phyloP scores from a whole-genome alignment of 64 coral and sea anemone species.

The Actinia tenebrosa region DNA sequence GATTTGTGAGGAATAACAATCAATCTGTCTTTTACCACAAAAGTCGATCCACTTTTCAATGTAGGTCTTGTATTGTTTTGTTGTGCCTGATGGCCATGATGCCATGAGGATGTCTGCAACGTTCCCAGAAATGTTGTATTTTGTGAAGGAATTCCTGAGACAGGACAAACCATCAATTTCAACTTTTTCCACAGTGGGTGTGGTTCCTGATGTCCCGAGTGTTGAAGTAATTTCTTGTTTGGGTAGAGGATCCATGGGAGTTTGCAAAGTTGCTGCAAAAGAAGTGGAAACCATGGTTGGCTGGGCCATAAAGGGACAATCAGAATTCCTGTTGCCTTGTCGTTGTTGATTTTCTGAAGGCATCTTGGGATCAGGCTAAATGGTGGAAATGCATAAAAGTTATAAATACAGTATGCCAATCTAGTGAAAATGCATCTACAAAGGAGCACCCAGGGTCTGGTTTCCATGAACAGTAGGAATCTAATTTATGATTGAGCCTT shows the following conservation, averaged over 20 bases:
- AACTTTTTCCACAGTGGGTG: constrained; percentile 42
- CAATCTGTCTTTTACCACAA: constrained; percentile 42
- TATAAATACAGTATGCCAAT: constrained; percentile 29
- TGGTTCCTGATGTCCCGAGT: constrained; percentile 30
- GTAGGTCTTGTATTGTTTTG: constrained; percentile 55
- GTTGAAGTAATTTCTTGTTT: constrained; percentile 34
- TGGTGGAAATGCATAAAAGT: constrained; percentile 64
- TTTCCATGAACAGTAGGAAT: constrained; percentile 67
- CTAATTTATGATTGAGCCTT: constrained; percentile 63
- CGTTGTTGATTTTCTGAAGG: constrained; percentile 60
- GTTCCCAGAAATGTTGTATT: constrained; percentile 37
- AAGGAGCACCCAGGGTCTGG: constrained; percentile 64
- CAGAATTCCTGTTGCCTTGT: constrained; percentile 52
- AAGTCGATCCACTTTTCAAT: constrained; percentile 30
- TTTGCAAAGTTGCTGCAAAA: constrained; percentile 26
- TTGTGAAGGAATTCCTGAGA: constrained; percentile 45
- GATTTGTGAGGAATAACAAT: constrained; percentile 40
- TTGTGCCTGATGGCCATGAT: constrained; percentile 9
- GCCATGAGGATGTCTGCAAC: constrained; percentile 41
- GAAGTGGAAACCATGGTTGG: constrained; percentile 54
- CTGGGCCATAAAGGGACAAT: constrained; percentile 55
- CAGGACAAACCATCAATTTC: constrained; percentile 50
- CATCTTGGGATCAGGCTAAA: constrained; percentile 66
- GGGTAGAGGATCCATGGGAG: constrained; percentile 42
- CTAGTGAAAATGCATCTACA: constrained; percentile 74